Percentiles rank a stretch among this genome's conserved stretches.
These are phyloP conservation scores for Falco naumanni DNA, from an alignment of 2,797 vertebrate genomes.

Conservation along the genomic window DNA sequence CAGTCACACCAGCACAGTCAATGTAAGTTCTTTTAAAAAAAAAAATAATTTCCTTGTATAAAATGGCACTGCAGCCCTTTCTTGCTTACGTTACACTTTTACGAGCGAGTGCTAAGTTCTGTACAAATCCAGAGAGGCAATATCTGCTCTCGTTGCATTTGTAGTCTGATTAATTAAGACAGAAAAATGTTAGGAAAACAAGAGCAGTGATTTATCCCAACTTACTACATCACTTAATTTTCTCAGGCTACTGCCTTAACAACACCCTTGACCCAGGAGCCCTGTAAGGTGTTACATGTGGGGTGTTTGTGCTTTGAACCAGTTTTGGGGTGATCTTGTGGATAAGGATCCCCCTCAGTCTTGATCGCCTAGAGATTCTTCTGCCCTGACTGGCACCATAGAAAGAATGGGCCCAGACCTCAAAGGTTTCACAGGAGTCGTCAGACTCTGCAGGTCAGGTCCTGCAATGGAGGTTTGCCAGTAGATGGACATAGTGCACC, in stretches of 20 bases:
- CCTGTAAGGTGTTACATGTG: fast-evolving
- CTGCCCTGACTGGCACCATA: not conserved
- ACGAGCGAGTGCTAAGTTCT: not conserved
- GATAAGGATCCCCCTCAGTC: not conserved
- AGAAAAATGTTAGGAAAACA: not conserved
- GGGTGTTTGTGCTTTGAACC: not conserved
- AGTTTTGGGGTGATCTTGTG: not conserved
- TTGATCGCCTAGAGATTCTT: not conserved
- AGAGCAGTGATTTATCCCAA: not conserved
- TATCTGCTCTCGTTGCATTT: not conserved
- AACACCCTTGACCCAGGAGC: not conserved
- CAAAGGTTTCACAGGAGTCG: not conserved
- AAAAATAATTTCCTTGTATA: not conserved
- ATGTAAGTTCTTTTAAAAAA: not conserved
- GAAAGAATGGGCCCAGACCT: not conserved
- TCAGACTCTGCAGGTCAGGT: not conserved
- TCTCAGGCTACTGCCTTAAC: not conserved
- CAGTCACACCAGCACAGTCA: no score
- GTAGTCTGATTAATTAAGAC: not conserved
- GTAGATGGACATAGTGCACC: not conserved
- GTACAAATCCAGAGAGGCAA: not conserved
- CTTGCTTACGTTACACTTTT: not conserved
- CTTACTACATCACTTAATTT: not conserved
- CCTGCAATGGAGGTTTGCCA: not conserved
- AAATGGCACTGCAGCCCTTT: not conserved